Evolutionary conservation across 2,888 invertebrate species (phyloP).

Genomic region (Archaeoteleia sp.): DNA sequence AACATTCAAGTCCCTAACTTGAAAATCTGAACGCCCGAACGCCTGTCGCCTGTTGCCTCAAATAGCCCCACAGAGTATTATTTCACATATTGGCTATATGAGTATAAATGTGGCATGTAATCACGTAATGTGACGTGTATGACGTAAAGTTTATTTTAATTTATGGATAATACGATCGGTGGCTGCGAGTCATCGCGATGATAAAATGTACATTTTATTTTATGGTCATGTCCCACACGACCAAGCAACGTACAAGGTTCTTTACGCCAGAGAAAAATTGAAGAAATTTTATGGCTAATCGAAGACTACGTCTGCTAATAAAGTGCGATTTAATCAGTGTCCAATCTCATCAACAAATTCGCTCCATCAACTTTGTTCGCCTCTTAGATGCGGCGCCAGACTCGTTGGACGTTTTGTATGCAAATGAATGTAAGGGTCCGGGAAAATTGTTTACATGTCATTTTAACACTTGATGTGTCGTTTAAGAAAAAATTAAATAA

Average conservation of each 20-base stretch:
- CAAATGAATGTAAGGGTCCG: conserved; percentile 22
- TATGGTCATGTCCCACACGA: no score
- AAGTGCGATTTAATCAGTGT: conserved; percentile 27
- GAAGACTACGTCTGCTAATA: conserved; percentile 3
- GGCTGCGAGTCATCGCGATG: no score
- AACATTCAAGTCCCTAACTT: conserved; percentile 57
- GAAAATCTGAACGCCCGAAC: no score
- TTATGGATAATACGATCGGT: no score
- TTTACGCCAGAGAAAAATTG: no score
- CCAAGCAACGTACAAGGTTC: no score
- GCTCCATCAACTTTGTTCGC: conserved; percentile 14
- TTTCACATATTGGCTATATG: conserved; percentile 13
- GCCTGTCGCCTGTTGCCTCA: conserved; percentile 13
- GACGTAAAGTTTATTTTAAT: no score
- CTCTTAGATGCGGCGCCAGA: conserved; percentile 12
- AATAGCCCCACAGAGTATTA: conserved; percentile 8
- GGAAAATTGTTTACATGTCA: conserved; percentile 18
- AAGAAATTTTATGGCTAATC: no score
- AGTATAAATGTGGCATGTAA: neutral
- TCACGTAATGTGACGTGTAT: no score
- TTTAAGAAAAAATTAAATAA: conserved; percentile 18
- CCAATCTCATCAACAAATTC: conserved; percentile 27
- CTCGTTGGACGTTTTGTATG: conserved; percentile 27
- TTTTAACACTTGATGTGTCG: conserved; percentile 9
- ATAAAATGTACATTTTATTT: no score